Conservation (phyloP, 2,888 invertebrate genomes). For the Oxytorus armatus region DNA sequence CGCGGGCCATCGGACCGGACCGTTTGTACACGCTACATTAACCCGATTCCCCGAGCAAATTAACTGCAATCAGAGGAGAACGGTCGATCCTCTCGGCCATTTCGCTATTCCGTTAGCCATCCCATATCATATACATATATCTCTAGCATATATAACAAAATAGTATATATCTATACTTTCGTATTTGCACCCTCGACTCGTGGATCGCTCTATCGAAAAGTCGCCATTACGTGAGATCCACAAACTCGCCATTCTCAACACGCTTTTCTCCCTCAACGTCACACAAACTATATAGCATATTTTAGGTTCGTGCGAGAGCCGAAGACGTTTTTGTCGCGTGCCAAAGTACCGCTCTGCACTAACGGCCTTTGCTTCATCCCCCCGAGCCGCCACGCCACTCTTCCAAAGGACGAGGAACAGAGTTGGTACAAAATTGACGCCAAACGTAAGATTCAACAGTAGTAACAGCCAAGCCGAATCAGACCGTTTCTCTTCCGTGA, state of each 20-base stretch:
- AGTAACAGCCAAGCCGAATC: not conserved
- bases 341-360: conserved; percentile 66
- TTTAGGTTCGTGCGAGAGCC: conserved; percentile 78
- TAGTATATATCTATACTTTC: conserved; percentile 23
- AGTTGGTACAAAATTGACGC: conserved; percentile 55
- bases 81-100: conserved; percentile 76
- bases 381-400: not conserved
- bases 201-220: conserved; percentile 71
- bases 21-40: conserved; percentile 82
- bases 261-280: conserved; percentile 34
- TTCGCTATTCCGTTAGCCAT: conserved; percentile 75
- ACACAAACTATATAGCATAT: not conserved
- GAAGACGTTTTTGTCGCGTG: conserved; percentile 75
- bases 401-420: conserved; percentile 71
- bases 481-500: not conserved
- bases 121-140: conserved; percentile 42
- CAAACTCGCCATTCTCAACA: not conserved
- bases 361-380: conserved; percentile 62
- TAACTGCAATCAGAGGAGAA: conserved; percentile 83
- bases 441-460: conserved; percentile 15
- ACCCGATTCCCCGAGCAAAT: conserved; percentile 83
- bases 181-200: conserved; percentile 60
- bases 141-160: conserved; percentile 11
- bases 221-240: conserved; percentile 72
- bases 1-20: conserved; percentile 62